These are phyloP conservation scores for Lordiphosa stackelbergi DNA, from an alignment of 1,140 invertebrate genomes.

Conservation along the genomic window DNA sequence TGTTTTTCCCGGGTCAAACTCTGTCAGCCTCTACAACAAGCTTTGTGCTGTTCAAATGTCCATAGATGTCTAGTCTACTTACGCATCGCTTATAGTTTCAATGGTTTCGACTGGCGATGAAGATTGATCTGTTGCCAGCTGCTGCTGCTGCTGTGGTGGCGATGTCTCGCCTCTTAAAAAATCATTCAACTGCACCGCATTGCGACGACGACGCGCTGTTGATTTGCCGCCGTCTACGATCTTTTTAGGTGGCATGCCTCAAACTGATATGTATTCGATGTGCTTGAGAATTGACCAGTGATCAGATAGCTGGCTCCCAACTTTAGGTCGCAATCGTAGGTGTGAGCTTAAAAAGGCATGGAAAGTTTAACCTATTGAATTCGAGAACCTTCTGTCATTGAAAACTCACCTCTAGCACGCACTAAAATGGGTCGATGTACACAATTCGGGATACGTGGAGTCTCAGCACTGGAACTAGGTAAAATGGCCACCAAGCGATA, in stretches of 20 bases:
- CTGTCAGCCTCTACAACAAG: too few relatives aligned
- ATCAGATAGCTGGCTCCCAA: constrained; percentile 50
- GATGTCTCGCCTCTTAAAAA: constrained; percentile 22
- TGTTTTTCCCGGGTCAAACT: too few relatives aligned
- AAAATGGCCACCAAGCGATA: constrained; percentile 48
- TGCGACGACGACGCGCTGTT: neutral
- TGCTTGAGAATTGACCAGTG: constrained; percentile 45
- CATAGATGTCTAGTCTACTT: too few relatives aligned
- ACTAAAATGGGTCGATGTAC: constrained; percentile 46
- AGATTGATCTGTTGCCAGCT: neutral
- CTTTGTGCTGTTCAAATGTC: too few relatives aligned
- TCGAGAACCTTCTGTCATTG: neutral
- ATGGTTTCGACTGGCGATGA: neutral
- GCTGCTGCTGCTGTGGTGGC: neutral
- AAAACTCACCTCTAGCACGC: constrained; percentile 39
- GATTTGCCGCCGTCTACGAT: constrained; percentile 9
- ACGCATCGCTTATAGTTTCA: neutral
- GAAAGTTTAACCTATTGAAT: neutral
- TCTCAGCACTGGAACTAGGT: constrained; percentile 34
- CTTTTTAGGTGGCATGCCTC: constrained; percentile 63
- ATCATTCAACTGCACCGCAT: constrained; percentile 21
- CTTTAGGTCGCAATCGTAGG: constrained; percentile 52
- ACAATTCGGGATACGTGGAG: constrained; percentile 25
- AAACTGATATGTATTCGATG: constrained; percentile 35
- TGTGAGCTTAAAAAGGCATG: constrained; percentile 34